These are phyloP conservation scores for Ailuropoda melanoleuca DNA, from an alignment of 2,113 vertebrate species.

Conservation along the genomic window DNA sequence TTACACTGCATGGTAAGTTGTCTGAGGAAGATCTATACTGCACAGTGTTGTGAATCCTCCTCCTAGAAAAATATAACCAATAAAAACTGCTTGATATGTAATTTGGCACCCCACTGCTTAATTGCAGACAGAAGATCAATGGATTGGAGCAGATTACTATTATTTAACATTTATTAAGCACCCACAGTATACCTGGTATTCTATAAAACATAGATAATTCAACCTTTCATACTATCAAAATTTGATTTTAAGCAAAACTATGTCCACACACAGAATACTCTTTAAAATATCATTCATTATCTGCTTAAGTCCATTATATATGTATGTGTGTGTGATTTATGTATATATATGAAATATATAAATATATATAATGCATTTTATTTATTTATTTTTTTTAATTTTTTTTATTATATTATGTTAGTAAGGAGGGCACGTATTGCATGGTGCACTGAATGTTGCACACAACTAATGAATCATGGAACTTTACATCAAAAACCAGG, in stretches of 20 bases:
- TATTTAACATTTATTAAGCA: slow-evolving; percentile 68
- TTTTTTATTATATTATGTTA: no score
- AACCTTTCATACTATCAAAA: not conserved
- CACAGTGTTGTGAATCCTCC: not conserved
- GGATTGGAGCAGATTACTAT: slow-evolving; percentile 41
- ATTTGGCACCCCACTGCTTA: slow-evolving; percentile 59
- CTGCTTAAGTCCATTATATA: not conserved
- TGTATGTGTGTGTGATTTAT: not conserved
- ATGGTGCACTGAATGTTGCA: no score
- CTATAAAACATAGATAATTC: not conserved
- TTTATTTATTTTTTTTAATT: no score
- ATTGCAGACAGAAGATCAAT: slow-evolving; percentile 40
- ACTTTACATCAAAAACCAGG: no score
- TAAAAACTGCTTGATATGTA: slow-evolving; percentile 44
- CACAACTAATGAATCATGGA: no score
- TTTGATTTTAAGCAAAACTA: slow-evolving; percentile 45
- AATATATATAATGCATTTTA: not conserved
- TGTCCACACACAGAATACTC: not conserved
- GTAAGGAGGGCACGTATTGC: no score
- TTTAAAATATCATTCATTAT: not conserved
- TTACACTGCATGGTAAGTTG: not conserved
- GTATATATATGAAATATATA: not conserved
- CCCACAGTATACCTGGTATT: slow-evolving; percentile 7
- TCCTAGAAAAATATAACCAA: slow-evolving; percentile 52
- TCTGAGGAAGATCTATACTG: not conserved